phyloP scores from a whole-genome alignment of 2,113 vertebrate species.

The Cettia cetti region DNA sequence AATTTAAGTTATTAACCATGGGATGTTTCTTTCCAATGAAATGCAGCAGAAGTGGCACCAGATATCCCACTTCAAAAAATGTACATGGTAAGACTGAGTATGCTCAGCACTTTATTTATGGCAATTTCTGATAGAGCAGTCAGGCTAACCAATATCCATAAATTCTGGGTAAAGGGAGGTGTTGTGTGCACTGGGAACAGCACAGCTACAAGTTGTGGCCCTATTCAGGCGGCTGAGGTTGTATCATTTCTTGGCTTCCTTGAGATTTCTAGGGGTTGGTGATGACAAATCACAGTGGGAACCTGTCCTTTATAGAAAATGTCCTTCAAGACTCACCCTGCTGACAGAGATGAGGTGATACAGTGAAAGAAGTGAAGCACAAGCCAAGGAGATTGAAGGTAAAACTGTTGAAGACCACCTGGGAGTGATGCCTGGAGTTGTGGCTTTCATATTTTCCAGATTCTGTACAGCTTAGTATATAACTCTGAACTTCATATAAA shows the following conservation, averaged over 20 bases:
- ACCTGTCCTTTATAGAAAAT: background rate
- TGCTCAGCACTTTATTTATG: background rate
- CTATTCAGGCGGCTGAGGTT: background rate
- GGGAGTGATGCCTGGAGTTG: background rate
- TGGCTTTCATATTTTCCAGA: background rate
- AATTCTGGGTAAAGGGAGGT: background rate
- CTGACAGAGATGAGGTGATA: background rate
- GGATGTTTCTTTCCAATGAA: background rate
- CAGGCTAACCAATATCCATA: background rate
- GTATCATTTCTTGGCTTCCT: background rate
- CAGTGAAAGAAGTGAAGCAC: background rate
- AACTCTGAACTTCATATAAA: background rate
- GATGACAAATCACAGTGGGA: background rate
- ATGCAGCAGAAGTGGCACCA: background rate
- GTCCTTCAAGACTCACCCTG: background rate
- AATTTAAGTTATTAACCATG: background rate
- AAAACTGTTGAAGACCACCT: background rate
- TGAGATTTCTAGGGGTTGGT: background rate
- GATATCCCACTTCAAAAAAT: background rate
- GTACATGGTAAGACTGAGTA: background rate
- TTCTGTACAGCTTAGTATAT: background rate
- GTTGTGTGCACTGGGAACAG: background rate
- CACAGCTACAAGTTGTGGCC: accelerated
- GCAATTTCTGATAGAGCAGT: background rate
- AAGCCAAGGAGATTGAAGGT: background rate